Percentiles rank a stretch among this genome's conserved stretches.
phyloP scores from a whole-genome alignment of 1,140 invertebrate species.

The Harlomillsia oculata region DNA sequence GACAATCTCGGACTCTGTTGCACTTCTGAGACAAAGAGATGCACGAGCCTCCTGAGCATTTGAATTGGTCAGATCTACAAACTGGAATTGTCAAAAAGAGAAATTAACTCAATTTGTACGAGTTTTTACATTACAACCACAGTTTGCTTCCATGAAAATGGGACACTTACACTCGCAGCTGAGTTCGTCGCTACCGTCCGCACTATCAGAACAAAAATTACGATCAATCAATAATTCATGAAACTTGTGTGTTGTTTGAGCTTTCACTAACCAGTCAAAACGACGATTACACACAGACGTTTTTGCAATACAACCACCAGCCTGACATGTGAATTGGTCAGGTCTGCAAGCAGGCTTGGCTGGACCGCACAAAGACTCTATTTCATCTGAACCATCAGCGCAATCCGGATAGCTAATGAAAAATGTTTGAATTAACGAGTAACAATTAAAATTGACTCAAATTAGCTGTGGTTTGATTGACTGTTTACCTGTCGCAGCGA shows the following conservation, averaged over 20 bases:
- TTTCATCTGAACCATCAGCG: too few relatives aligned
- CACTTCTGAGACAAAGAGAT: conserved; percentile 45
- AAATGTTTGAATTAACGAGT: too few relatives aligned
- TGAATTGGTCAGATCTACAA: conserved; percentile 43
- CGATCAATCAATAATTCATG: background rate
- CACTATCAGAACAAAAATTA: conserved; percentile 8
- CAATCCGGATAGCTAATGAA: too few relatives aligned
- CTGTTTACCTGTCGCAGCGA: too few relatives aligned
- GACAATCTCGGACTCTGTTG: conserved; percentile 56
- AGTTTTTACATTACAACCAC: conserved; percentile 2
- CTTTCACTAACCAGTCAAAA: background rate
- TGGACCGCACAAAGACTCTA: too few relatives aligned
- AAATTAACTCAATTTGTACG: conserved; percentile 1
- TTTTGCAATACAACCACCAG: conserved; percentile 17
- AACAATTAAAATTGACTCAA: too few relatives aligned
- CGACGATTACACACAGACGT: conserved; percentile 9
- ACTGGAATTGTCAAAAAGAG: conserved; percentile 21
- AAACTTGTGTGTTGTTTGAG: too few relatives aligned
- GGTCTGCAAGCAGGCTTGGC: conserved; percentile 6
- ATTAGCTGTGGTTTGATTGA: too few relatives aligned
- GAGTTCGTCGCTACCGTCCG: conserved; percentile 35
- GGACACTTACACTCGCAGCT: conserved; percentile 11
- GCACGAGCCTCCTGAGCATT: conserved; percentile 43
- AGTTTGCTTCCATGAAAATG: background rate
- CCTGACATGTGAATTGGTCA: conserved; percentile 26